phyloP scores from a whole-genome alignment of 1,140 invertebrate species.

The Oreohelix idahoensis region DNA sequence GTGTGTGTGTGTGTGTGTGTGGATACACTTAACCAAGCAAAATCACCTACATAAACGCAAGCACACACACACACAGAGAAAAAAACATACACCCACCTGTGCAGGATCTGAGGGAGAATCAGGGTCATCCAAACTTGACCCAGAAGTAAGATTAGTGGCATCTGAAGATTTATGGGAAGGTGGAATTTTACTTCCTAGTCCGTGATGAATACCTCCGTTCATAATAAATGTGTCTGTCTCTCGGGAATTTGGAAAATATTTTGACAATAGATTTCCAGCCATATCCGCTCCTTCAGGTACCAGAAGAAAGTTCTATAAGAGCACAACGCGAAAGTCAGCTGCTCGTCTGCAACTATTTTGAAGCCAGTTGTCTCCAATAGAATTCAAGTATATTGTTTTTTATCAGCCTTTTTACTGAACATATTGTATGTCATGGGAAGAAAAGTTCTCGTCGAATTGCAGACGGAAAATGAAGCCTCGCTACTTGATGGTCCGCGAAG shows the following conservation, averaged over 20 bases:
- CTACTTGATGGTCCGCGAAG: too few species aligned
- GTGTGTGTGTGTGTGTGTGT: too few species aligned
- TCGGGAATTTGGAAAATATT: neutral
- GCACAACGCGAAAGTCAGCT: neutral
- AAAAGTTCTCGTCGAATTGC: too few species aligned
- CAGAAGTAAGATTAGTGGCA: conserved; percentile 21
- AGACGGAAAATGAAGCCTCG: too few species aligned
- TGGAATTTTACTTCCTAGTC: neutral
- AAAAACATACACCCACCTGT: neutral
- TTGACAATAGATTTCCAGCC: conserved; percentile 16
- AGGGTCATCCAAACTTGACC: conserved; percentile 31
- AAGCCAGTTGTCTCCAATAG: neutral
- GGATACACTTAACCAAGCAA: too few species aligned
- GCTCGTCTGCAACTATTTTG: neutral
- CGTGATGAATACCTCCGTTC: conserved; percentile 31
- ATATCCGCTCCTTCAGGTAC: neutral
- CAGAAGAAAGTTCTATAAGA: neutral
- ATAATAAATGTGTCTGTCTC: conserved; percentile 27
- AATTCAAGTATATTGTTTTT: neutral
- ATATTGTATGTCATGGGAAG: neutral
- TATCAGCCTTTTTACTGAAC: neutral
- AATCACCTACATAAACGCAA: too few species aligned
- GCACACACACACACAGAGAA: neutral
- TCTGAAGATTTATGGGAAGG: conserved; percentile 10
- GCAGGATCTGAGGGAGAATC: conserved; percentile 28